phyloP scores from a whole-genome alignment of 2,113 vertebrate species.

The Calonectris borealis region DNA sequence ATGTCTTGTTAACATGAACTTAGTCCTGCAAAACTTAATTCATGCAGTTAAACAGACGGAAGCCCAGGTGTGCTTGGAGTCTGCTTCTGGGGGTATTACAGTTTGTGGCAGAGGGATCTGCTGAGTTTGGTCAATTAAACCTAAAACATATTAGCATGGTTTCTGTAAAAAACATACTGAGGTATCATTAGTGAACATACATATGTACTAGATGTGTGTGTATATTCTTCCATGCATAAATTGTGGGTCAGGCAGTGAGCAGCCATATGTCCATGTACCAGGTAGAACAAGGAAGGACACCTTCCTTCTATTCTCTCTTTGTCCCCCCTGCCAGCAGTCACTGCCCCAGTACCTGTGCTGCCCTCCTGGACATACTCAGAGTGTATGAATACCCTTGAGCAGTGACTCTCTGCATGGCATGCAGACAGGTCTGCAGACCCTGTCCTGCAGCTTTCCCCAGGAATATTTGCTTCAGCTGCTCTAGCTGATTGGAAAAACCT shows the following conservation, averaged over 20 bases:
- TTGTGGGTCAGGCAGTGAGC: not conserved
- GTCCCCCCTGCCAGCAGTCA: not conserved
- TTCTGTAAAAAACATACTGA: not conserved
- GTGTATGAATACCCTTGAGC: not conserved
- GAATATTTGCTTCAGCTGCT: not conserved
- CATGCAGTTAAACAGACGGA: not conserved
- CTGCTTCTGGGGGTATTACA: not conserved
- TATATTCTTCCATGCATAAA: not conserved
- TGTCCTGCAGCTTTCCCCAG: not conserved
- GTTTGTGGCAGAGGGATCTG: not conserved
- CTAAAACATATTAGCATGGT: not conserved
- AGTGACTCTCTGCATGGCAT: not conserved
- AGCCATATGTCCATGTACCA: accelerated
- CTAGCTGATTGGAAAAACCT: not conserved
- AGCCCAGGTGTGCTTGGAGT: not conserved
- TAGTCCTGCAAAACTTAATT: not conserved
- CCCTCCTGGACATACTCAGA: not conserved
- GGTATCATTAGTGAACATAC: not conserved
- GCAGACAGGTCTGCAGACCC: too few relatives aligned
- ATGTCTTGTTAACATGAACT: not conserved
- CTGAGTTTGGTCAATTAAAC: not conserved
- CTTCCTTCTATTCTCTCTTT: not conserved
- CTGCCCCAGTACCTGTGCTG: not conserved
- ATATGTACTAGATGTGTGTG: not conserved
- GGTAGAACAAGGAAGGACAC: not conserved